These are phyloP conservation scores for Hemiscyllium ocellatum DNA, from an alignment of 2,113 vertebrate species.

Conservation along the genomic window DNA sequence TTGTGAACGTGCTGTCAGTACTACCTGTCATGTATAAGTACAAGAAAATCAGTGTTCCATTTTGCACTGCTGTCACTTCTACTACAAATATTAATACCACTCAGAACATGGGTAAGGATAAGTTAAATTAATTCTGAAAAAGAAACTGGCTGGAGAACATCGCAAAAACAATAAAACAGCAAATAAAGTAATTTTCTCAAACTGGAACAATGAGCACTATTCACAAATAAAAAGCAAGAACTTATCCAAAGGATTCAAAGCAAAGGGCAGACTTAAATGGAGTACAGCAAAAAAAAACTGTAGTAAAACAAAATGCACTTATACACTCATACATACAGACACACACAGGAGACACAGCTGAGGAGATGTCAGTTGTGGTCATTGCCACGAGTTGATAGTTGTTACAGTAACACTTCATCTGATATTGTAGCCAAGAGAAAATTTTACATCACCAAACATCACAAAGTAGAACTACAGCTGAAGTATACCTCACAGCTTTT, in stretches of 20 bases:
- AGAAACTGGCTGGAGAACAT: not conserved
- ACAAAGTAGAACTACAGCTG: not conserved
- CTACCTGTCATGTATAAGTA: not conserved
- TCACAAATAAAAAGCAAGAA: not conserved
- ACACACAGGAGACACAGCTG: no score
- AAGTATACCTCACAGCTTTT: not conserved
- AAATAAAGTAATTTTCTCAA: no score
- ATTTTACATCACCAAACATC: not conserved
- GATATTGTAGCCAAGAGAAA: not conserved
- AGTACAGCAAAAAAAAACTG: no score
- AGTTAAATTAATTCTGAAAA: not conserved
- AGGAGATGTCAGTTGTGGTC: not conserved
- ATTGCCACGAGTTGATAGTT: not conserved
- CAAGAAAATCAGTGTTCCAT: not conserved
- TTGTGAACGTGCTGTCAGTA: no score
- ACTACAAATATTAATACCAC: not conserved
- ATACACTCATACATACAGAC: no score
- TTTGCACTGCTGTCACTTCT: not conserved
- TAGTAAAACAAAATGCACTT: no score
- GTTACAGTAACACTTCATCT: not conserved
- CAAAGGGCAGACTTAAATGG: not conserved
- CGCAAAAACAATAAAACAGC: not conserved
- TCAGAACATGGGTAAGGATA: not conserved
- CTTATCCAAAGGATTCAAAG: not conserved
- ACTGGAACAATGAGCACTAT: not conserved